Conservation (phyloP, 1,140 invertebrate genomes). For the Zaprionus taronus region DNA sequence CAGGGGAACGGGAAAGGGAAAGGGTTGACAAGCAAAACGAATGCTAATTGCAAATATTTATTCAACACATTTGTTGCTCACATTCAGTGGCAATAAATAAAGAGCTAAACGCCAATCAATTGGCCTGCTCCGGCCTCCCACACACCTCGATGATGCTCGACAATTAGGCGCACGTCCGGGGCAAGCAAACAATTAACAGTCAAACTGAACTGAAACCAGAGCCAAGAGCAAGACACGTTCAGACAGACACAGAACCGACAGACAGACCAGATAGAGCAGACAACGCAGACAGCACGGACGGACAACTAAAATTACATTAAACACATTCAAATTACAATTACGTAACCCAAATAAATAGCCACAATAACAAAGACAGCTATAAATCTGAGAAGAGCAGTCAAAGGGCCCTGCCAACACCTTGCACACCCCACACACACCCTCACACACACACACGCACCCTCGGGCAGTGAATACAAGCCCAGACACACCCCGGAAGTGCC, state of each 20-base stretch:
- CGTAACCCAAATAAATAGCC: conserved; percentile 59
- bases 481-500: conserved; percentile 55
- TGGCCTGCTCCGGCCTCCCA: too few relatives aligned
- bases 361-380: conserved; percentile 25
- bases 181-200: conserved; percentile 22
- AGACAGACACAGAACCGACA: not conserved
- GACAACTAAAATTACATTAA: conserved; percentile 72
- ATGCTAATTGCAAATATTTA: conserved; percentile 71
- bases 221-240: conserved; percentile 5
- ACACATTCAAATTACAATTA: conserved; percentile 80
- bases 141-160: conserved; percentile 12
- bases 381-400: conserved; percentile 55
- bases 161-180: conserved; percentile 42
- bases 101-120: conserved; percentile 41
- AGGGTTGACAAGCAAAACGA: conserved; percentile 43
- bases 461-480: conserved; percentile 13
- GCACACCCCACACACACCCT: conserved; percentile 33
- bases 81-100: conserved; percentile 58
- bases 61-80: conserved; percentile 58
- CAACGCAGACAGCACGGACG: conserved; percentile 9
- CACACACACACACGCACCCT: conserved; percentile 30
- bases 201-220: conserved; percentile 5
- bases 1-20: too few relatives aligned
- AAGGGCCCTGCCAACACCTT: conserved; percentile 56
- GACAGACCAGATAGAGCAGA: not conserved